Percentiles rank a stretch among this genome's conserved stretches.
These are phyloP conservation scores for Mesochorus sp. DNA, from an alignment of 2,888 invertebrate species.

Conservation along the genomic window DNA sequence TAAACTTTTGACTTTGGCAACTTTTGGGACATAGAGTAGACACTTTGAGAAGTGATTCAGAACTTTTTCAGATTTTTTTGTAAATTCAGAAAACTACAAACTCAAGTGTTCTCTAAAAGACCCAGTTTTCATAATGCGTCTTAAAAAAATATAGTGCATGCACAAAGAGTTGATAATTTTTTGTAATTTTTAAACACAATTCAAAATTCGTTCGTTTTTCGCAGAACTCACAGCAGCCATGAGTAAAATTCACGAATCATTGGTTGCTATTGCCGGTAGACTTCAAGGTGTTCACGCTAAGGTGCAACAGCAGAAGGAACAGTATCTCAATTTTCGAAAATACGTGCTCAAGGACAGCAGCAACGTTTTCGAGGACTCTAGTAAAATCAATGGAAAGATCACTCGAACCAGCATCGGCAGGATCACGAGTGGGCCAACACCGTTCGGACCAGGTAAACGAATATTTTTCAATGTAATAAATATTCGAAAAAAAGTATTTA, in stretches of 20 bases:
- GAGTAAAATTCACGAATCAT: constrained; percentile 92
- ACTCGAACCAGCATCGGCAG: constrained; percentile 76
- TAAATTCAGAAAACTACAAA: too few species aligned
- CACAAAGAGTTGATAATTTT: too few species aligned
- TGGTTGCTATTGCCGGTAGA: constrained; percentile 93
- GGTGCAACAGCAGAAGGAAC: constrained; percentile 92
- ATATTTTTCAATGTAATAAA: background rate
- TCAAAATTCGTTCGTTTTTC: constrained; percentile 12
- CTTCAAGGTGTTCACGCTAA: constrained; percentile 90
- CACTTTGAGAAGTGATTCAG: too few species aligned
- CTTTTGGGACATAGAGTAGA: too few species aligned
- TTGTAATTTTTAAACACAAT: too few species aligned
- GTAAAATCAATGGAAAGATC: constrained; percentile 70
- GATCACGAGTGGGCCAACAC: constrained; percentile 86
- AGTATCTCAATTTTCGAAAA: constrained; percentile 91
- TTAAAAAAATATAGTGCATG: too few species aligned
- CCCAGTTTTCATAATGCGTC: too few species aligned
- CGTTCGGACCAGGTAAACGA: constrained; percentile 82
- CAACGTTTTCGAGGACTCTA: constrained; percentile 87
- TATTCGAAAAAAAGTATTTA: background rate
- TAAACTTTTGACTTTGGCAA: too few species aligned
- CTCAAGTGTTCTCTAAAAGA: too few species aligned
- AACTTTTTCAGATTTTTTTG: too few species aligned
- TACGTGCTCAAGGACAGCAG: constrained; percentile 90
- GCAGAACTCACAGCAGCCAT: constrained; percentile 91